Conservation (phyloP, 2,797 vertebrate genomes). For the Ptychobarbus kaznakovi region DNA sequence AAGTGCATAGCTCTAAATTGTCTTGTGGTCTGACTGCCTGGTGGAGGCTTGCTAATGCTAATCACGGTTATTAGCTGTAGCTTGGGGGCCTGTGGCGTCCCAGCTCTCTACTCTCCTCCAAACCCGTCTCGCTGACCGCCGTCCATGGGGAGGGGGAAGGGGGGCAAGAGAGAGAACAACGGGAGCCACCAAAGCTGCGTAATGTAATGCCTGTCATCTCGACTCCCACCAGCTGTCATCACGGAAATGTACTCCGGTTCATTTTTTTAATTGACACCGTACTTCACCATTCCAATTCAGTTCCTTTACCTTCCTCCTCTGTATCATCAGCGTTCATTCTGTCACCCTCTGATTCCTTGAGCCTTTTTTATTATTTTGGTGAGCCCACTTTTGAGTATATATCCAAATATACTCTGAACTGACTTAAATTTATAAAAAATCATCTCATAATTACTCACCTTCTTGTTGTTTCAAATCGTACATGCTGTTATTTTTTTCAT, state of each 20-base stretch:
- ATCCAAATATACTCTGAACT: background rate
- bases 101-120: slow-evolving; percentile 61
- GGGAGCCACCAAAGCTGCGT: slow-evolving; percentile 82
- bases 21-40: slow-evolving; percentile 50
- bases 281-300: slow-evolving; percentile 80
- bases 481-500: too few species aligned
- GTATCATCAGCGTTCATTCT: slow-evolving; percentile 23
- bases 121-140: slow-evolving; percentile 58
- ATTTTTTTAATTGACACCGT: slow-evolving; percentile 99
- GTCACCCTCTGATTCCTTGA: slow-evolving; percentile 66
- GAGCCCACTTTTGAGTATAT: background rate
- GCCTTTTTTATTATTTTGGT: slow-evolving; percentile 63
- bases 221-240: slow-evolving; percentile 91
- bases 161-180: slow-evolving; percentile 54
- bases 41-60: slow-evolving; percentile 46
- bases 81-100: slow-evolving; percentile 80
- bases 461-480: too few species aligned
- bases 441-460: too few species aligned
- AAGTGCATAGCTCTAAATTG: slow-evolving; percentile 55
- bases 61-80: slow-evolving; percentile 80
- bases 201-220: slow-evolving; percentile 90
- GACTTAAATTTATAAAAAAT: background rate
- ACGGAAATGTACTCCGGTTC: slow-evolving; percentile 79
- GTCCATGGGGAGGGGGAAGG: slow-evolving; percentile 65
- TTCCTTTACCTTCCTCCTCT: slow-evolving; percentile 64